Base-by-base conservation (phyloP, 2,888 invertebrate species). In the Epistrophe eligans region DNA sequence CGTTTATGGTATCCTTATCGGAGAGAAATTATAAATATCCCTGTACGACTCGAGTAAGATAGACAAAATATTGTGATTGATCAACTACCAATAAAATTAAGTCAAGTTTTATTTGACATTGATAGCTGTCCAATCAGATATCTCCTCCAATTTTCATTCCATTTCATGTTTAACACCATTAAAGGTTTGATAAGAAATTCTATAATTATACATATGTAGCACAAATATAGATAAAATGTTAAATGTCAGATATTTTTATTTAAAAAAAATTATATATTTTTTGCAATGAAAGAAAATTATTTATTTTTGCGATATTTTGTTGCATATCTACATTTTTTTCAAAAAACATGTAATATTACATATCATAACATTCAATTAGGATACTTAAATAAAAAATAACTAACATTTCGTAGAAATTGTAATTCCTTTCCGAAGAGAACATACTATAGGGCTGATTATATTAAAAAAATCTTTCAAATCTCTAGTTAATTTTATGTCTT, bases 31-130 rank as follows among this genome's bases (percentile, higher is more conserved):
- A 10, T 57, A 35, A 58, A 17, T 60, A 13, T 19, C 13, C 0
- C 2, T 40, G 38, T 15, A 40, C 4, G 8, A 32, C 28, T 4
- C 28, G 15, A 32, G 15, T 55, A 32, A 24, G n/a, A 58, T 10
- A 38, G 9, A 3, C 24, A 24, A 24, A 3, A 1, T 2, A 24
- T 10, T 38, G 13, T 60, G 60, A 40, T 60, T 60, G 40, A 58
- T 60, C 7, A 19, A 17, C 38, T 60, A 2, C 8, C 3, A 40
- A 19, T 17, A 38, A 17, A 17, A 10, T 40, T 62, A 4, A 40
- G 62, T 62, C 62, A 35, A 62, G 62, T 62, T 62, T 62, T 62
- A 62, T 62, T 62, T 62, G 62, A 40, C 62, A 40, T 13, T 13
- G 13, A 38, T 40, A 9, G 35, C 35, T 32, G 6, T 11, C 19